phyloP scores from a whole-genome alignment of 1,140 invertebrate genomes.

The Cotesia chilonis region DNA sequence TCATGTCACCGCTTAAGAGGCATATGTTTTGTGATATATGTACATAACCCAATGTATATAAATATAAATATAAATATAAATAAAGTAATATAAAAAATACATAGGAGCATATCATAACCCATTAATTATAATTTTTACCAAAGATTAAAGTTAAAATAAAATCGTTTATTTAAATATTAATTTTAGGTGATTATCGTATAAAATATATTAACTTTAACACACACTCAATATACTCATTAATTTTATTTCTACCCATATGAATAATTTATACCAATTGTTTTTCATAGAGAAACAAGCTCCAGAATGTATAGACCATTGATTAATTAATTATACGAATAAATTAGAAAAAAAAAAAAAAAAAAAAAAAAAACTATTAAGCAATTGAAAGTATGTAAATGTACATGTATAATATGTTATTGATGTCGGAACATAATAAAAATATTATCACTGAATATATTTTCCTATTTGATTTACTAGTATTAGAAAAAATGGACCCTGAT shows the following conservation, averaged over 20 bases:
- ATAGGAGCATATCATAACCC: too few relatives aligned
- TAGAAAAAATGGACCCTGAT: too few relatives aligned
- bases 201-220: neutral
- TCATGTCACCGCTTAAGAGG: neutral
- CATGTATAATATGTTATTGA: neutral
- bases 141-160: neutral
- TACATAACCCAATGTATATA: constrained; percentile 4
- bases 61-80: neutral
- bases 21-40: constrained; percentile 15
- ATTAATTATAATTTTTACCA: neutral
- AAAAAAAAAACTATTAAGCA: neutral
- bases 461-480: too few relatives aligned
- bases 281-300: too few relatives aligned
- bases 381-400: neutral
- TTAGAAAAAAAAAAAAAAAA: neutral
- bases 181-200: neutral
- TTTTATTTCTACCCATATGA: too few relatives aligned
- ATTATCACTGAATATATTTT: neutral
- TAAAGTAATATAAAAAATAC: too few relatives aligned
- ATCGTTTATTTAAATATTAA: neutral
- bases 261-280: neutral
- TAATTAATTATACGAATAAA: too few relatives aligned
- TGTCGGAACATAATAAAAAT: neutral
- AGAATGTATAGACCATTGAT: too few relatives aligned
- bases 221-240: neutral